Base-by-base conservation (phyloP, 2,888 invertebrate genomes). In the Drosophila mercatorum region DNA sequence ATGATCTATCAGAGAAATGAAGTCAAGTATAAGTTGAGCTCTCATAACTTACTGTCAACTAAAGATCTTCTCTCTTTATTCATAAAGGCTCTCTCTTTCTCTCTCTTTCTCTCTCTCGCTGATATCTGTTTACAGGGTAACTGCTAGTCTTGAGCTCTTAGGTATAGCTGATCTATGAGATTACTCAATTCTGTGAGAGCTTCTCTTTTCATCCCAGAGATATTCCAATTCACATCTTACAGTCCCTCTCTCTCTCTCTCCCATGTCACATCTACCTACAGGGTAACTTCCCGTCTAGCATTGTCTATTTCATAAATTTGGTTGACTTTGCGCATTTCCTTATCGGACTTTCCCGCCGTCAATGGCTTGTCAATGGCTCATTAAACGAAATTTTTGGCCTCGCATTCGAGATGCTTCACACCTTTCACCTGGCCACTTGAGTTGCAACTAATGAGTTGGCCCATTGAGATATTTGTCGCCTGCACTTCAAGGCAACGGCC, bases 381-480 rank as follows among this genome's bases (percentile, higher is more conserved):
- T 72, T 73, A 73, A 67, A 43, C 26, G 31, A 6, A 8, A 56
- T 49, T 40, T 55, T 28, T n/a, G 41, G 43, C 59, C 55, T 62
- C 31, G 41, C 12, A 40, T 40, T 41, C 14, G 41, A 26, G 68
- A 7, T 41, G 55, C 49, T 73, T 76, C 76, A 65, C 76, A 80
- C 76, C 76, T 76, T 76, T 76, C 76, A 59, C 76, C 44, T 41
- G 31, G 22, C 63, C 63, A 74, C 57, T 68, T 51, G 56, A 75
- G 57, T 11, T 62, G 57, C 60, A 80, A 61, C 80, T 76, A 76
- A 76, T 76, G 75, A 80, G 80, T 40, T 80, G 75, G 44, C 59
- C 49, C 75, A 75, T 80, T 75, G 57, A 58, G 58, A 51, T 49
- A 68, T 78, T 83, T 69, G 88, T 78, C 81, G 73, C 78, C 80